Evolutionary conservation across 2,888 invertebrate species (phyloP).

Genomic region (Pelosia muscerda): DNA sequence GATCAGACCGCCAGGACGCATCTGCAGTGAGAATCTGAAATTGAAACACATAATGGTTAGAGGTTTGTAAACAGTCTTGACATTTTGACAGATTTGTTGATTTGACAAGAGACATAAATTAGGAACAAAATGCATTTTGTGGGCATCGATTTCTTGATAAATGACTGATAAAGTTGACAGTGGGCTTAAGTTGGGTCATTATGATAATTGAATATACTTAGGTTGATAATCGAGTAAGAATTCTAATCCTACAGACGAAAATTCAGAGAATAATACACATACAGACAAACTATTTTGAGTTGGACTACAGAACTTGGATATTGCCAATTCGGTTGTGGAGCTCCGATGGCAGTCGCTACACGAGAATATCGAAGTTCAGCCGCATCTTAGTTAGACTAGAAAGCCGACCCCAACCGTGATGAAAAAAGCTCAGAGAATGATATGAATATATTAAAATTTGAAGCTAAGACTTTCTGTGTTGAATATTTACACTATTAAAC

Average conservation of each 20-base stretch:
- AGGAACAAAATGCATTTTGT: background rate
- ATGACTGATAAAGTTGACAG: background rate
- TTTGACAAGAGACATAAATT: background rate
- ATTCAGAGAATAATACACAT: too few relatives aligned
- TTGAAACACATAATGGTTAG: background rate
- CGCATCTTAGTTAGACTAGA: too few relatives aligned
- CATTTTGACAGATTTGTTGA: background rate
- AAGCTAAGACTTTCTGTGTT: background rate
- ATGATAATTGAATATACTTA: too few relatives aligned
- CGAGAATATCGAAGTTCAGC: too few relatives aligned
- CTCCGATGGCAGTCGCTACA: too few relatives aligned
- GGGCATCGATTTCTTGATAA: background rate
- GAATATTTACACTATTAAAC: background rate
- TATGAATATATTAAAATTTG: too few relatives aligned
- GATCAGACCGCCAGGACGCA: conserved; percentile 95
- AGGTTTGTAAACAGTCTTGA: background rate
- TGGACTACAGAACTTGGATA: too few relatives aligned
- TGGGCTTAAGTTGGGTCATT: background rate
- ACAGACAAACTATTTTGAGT: too few relatives aligned
- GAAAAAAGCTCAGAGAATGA: too few relatives aligned
- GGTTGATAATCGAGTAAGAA: background rate
- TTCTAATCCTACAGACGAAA: too few relatives aligned
- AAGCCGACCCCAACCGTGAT: too few relatives aligned
- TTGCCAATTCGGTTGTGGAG: too few relatives aligned
- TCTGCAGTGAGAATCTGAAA: conserved; percentile 94